Evolutionary conservation across 2,113 vertebrate species (phyloP).

Genomic region (Aviceda subcristata): DNA sequence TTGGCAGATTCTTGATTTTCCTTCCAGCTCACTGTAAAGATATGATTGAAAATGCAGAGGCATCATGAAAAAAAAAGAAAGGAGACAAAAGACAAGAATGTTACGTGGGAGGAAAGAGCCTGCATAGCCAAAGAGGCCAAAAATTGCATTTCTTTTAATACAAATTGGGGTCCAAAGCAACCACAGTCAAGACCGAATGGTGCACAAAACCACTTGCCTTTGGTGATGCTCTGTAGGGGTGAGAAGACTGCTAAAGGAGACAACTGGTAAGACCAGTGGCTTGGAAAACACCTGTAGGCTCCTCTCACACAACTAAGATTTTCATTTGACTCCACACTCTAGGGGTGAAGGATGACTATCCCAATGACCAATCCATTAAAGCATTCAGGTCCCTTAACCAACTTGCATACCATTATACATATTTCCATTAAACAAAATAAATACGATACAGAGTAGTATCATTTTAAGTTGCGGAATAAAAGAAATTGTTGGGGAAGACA

Average conservation of each 20-base stretch:
- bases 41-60: constrained; percentile 19
- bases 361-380: background rate
- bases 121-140: background rate
- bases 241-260: background rate
- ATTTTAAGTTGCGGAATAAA: background rate
- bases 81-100: background rate
- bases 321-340: background rate
- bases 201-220: background rate
- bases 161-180: background rate
- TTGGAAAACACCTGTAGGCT: background rate
- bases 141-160: background rate
- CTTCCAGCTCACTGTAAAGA: constrained; percentile 12
- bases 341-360: background rate
- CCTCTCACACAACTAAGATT: background rate
- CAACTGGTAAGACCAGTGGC: background rate
- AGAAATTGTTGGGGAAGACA: background rate
- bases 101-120: background rate
- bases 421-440: background rate
- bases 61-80: background rate
- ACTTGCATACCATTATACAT: background rate
- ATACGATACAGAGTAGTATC: background rate
- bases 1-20: constrained; percentile 38
- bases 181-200: background rate
- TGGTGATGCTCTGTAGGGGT: background rate
- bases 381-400: background rate